phyloP scores from a whole-genome alignment of 1,140 invertebrate genomes.

The Anoplolepis gracilipes region DNA sequence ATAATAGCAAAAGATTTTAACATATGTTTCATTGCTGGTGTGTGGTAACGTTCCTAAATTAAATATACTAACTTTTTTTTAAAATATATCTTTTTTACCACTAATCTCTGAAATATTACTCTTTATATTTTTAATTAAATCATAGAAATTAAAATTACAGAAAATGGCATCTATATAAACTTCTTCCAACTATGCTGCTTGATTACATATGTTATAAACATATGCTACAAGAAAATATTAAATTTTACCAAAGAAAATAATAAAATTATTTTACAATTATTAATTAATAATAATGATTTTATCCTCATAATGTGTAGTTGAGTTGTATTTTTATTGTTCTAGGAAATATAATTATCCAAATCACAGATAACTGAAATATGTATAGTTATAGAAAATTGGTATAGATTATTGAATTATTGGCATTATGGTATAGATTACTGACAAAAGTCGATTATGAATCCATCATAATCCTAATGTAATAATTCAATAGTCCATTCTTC shows the following conservation, averaged over 20 bases:
- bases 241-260: slow-evolving; percentile 34
- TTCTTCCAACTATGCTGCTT: background rate
- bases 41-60: slow-evolving; percentile 2
- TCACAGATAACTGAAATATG: slow-evolving; percentile 70
- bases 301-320: slow-evolving; percentile 50
- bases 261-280: slow-evolving; percentile 8
- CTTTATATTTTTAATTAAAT: slow-evolving; percentile 25
- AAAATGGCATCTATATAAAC: background rate
- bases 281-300: slow-evolving; percentile 44
- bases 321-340: slow-evolving; percentile 51
- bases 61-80: slow-evolving; percentile 1
- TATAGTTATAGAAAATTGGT: slow-evolving; percentile 69
- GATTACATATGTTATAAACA: slow-evolving; percentile 18
- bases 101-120: background rate
- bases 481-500: slow-evolving; percentile 92
- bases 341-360: slow-evolving; percentile 62
- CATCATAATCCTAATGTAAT: slow-evolving; percentile 82
- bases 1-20: background rate
- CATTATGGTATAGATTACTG: slow-evolving; percentile 63
- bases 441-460: slow-evolving; percentile 60
- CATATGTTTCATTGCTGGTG: background rate
- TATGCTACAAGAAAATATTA: slow-evolving; percentile 24
- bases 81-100: background rate
- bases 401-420: slow-evolving; percentile 61
- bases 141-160: slow-evolving; percentile 19